These are phyloP conservation scores for Triops cancriformis DNA, from an alignment of 1,140 invertebrate species.

Conservation along the genomic window DNA sequence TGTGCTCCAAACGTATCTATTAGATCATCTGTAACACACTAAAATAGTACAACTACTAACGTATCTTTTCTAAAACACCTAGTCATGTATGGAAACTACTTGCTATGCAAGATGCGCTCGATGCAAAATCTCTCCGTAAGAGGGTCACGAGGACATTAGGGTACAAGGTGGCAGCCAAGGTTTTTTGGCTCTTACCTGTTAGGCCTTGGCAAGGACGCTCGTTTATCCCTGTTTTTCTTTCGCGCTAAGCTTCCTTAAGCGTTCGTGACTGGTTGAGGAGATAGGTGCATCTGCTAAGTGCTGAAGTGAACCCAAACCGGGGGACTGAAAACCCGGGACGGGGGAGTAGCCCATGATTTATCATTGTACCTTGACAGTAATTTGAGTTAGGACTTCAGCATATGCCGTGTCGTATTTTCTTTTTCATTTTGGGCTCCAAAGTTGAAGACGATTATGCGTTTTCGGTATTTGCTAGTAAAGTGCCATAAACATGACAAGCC, in stretches of 20 bases:
- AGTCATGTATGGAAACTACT: not conserved
- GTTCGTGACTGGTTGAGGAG: not conserved
- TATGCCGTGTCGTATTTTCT: not conserved
- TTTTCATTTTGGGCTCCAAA: not conserved
- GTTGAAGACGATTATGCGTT: not conserved
- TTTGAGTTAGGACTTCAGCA: not conserved
- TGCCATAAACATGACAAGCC: not conserved
- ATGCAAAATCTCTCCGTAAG: not conserved
- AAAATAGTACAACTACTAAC: not conserved
- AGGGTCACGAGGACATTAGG: conserved; percentile 2
- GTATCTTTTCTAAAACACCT: not conserved
- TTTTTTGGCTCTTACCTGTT: conserved; percentile 1
- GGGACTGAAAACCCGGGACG: not conserved
- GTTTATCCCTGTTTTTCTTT: not conserved
- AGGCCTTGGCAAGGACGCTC: not conserved
- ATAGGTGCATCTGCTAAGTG: not conserved
- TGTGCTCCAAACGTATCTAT: too few species aligned
- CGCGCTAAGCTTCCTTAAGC: not conserved
- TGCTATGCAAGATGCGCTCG: not conserved
- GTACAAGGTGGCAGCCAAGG: not conserved
- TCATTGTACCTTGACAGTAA: not conserved
- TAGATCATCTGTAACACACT: too few species aligned
- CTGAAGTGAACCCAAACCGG: not conserved
- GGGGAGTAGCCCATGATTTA: not conserved
- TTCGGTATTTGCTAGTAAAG: not conserved